Percentiles rank a stretch among this genome's conserved stretches.
Evolutionary conservation across 2,113 vertebrate species (phyloP).

Genomic region (Cyanocitta stelleri): DNA sequence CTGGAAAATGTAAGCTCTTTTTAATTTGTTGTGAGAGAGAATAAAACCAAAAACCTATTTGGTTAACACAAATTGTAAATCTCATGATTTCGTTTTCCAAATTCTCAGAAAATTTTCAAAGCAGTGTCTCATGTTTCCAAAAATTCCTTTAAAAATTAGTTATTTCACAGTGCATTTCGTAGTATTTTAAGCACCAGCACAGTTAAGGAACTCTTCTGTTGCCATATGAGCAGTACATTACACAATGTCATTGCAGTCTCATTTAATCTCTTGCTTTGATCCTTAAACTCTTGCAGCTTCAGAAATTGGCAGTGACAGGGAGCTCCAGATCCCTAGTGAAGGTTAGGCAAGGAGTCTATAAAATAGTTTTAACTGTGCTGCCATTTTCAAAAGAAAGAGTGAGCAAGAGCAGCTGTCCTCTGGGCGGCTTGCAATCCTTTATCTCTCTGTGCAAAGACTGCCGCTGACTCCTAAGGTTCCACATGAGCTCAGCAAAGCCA

Average conservation of each 20-base stretch:
- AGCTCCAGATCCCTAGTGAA: neutral
- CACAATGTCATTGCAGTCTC: neutral
- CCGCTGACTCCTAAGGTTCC: constrained; percentile 14
- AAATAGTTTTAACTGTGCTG: constrained; percentile 60
- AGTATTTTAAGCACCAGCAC: neutral
- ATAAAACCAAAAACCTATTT: neutral
- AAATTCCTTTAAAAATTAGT: neutral
- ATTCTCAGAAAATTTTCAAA: neutral
- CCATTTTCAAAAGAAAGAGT: constrained; percentile 79
- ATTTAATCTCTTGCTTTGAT: neutral
- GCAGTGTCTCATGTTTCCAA: neutral
- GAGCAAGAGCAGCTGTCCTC: constrained; percentile 78
- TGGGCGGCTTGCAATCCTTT: constrained; percentile 19
- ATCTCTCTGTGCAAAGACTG: constrained; percentile 36
- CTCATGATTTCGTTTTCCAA: neutral
- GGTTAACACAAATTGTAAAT: neutral
- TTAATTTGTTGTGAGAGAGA: neutral
- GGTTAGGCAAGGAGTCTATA: neutral
- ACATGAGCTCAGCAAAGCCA: constrained; percentile 45
- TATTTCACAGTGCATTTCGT: neutral
- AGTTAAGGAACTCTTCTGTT: neutral
- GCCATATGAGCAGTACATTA: neutral
- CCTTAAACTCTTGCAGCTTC: neutral
- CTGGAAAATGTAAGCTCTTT: neutral
- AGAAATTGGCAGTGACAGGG: neutral